Percentiles rank a stretch among this genome's conserved stretches.
These are phyloP conservation scores for Anguilla rostrata DNA, from an alignment of 2,113 vertebrate genomes.

Conservation along the genomic window DNA sequence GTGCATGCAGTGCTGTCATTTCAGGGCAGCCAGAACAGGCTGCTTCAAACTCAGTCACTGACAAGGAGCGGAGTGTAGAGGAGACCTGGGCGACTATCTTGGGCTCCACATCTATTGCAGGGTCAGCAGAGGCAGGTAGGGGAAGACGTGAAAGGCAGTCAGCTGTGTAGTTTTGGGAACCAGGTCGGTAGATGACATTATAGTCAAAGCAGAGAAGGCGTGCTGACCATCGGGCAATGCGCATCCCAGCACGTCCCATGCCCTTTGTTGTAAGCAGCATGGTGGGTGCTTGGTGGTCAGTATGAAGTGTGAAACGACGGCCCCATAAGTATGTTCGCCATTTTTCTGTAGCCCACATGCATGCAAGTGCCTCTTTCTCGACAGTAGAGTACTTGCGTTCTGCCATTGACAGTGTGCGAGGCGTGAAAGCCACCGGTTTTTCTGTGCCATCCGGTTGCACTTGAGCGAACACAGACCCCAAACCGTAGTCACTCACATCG, in stretches of 20 bases:
- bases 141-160: slow-evolving; percentile 17
- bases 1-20: neutral
- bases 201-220: slow-evolving; percentile 17
- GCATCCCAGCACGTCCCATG: slow-evolving; percentile 4
- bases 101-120: neutral
- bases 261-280: slow-evolving; percentile 7
- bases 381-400: slow-evolving; percentile 32
- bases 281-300: slow-evolving; percentile 8
- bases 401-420: slow-evolving; percentile 15
- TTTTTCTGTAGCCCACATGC: slow-evolving; percentile 19
- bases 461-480: slow-evolving; percentile 26
- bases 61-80: neutral
- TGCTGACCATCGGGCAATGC: slow-evolving; percentile 13
- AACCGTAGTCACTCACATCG: slow-evolving; percentile 30
- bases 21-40: slow-evolving; percentile 13
- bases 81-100: slow-evolving; percentile 9
- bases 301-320: slow-evolving; percentile 10
- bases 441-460: slow-evolving; percentile 19
- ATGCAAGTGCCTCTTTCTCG: slow-evolving; percentile 36
- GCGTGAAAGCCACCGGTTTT: slow-evolving; percentile 27
- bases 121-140: neutral
- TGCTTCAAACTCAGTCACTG: slow-evolving; percentile 16
- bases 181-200: slow-evolving; percentile 16
- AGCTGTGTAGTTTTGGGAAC: slow-evolving; percentile 10
- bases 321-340: slow-evolving; percentile 14